Base-by-base conservation (phyloP, 2,888 invertebrate genomes). In the Pammene fasciana region DNA sequence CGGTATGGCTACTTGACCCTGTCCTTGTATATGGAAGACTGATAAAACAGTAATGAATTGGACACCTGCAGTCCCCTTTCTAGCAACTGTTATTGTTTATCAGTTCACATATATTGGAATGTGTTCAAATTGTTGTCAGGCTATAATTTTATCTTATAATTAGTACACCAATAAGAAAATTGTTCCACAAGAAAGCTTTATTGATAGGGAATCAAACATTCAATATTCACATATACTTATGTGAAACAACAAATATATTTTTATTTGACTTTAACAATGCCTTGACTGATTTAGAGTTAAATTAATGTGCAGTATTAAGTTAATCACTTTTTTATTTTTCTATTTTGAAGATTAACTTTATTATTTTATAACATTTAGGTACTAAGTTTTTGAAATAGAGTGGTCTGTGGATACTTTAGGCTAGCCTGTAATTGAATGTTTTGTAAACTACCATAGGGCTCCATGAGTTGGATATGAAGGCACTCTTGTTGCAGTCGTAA, bases 221-320 rank as follows among this genome's bases (percentile, higher is more conserved):
- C 75, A 78, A 77, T 76, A 79, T 76, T 76, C 80, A 79, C 61
- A 62, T 52, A 62, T 26, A 38, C 73, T 78, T 77, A 76, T 78
- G 65, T 80, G 75, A 78, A 78, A 79, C 75, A 78, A 75, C 75
- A 76, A 72, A 75, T 75, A 75, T 82, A 82, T 78, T 76, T 83
- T 86, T 78, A 80, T 82, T 84, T 82, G 78, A 82, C 82, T 84
- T 77, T 84, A 84, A 83, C 82, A 85, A 85, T 82, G 82, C 84
- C 86, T 88, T 86, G 91, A 91, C 91, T 92, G 92, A 92, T 89
- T 90, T 88, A 91, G 89, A 87, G 81, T 89, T 89, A 86, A 85
- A 83, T 82, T 85, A 85, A 85, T 85, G 84, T 89, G 89, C 92
- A 92, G 92, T 92, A 92, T 92, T 92, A 92, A 88, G 89, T 84